Conservation (phyloP, 2,888 invertebrate species). For the Rhodophaea formosa region DNA sequence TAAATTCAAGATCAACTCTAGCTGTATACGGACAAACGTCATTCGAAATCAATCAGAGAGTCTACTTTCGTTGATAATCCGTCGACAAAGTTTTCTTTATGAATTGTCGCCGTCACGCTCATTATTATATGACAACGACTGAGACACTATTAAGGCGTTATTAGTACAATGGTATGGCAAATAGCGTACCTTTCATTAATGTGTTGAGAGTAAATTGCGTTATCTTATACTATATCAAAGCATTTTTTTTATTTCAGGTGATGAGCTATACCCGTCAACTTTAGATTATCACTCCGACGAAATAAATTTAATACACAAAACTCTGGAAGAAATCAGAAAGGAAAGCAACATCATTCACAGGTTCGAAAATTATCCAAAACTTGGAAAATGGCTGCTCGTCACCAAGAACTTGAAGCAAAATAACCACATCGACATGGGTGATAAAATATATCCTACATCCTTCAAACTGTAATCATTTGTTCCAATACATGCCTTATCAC, state of each 20-base stretch:
- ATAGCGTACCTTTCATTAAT: too few species aligned
- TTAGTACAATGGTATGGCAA: too few species aligned
- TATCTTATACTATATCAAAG: too few species aligned
- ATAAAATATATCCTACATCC: slow-evolving; percentile 38
- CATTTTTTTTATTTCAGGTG: slow-evolving; percentile 63
- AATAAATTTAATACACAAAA: slow-evolving; percentile 46
- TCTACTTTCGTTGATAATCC: too few species aligned
- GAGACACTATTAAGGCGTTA: too few species aligned
- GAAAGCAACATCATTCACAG: slow-evolving; percentile 51
- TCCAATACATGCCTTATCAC: slow-evolving; percentile 50
- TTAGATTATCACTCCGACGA: slow-evolving; percentile 56
- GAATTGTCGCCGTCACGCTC: too few species aligned
- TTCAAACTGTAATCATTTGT: slow-evolving; percentile 4
- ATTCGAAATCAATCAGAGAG: too few species aligned
- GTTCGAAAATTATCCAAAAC: slow-evolving; percentile 39
- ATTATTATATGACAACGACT: too few species aligned
- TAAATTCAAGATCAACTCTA: too few species aligned
- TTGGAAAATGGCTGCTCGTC: slow-evolving; percentile 37
- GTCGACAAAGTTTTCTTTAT: too few species aligned
- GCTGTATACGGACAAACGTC: too few species aligned
- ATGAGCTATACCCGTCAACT: slow-evolving; percentile 66
- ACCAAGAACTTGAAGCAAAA: slow-evolving; percentile 54
- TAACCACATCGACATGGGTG: slow-evolving; percentile 67
- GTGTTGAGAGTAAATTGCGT: too few species aligned
- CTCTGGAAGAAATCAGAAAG: slow-evolving; percentile 57